phyloP scores from a whole-genome alignment of 2,113 vertebrate genomes.

The Pelobates fuscus region DNA sequence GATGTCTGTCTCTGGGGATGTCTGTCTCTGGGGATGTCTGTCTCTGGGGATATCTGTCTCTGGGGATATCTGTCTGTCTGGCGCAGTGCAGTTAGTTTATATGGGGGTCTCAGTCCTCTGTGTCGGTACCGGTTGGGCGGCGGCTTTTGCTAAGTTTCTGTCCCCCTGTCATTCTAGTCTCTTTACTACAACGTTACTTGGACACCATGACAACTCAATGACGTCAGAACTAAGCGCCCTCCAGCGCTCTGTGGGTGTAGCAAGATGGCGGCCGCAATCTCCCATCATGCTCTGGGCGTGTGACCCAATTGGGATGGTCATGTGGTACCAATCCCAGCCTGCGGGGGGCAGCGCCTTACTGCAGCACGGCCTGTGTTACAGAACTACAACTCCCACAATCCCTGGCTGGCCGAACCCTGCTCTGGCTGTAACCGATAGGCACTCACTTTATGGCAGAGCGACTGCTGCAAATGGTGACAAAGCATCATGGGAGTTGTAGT shows the following conservation, averaged over 20 bases:
- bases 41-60: background rate
- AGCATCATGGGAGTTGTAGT: too few species aligned
- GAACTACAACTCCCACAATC: background rate
- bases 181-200: background rate
- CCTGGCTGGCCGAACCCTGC: too few species aligned
- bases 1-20: constrained; percentile 3
- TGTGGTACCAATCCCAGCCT: background rate
- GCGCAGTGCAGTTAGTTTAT: too few species aligned
- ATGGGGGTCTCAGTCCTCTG: too few species aligned
- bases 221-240: background rate
- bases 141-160: background rate
- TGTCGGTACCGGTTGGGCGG: too few species aligned
- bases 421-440: too few species aligned
- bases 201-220: constrained; percentile 6
- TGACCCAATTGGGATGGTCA: too few species aligned
- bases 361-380: too few species aligned
- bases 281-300: background rate
- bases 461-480: too few species aligned
- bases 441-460: too few species aligned
- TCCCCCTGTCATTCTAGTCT: too few species aligned
- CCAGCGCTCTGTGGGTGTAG: background rate
- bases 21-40: background rate
- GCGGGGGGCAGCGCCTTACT: too few species aligned
- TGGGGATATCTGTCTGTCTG: background rate
- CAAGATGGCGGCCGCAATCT: background rate